Evolutionary conservation across 2,113 vertebrate species (phyloP).

Genomic region (Xenotilapia caudafasciata): DNA sequence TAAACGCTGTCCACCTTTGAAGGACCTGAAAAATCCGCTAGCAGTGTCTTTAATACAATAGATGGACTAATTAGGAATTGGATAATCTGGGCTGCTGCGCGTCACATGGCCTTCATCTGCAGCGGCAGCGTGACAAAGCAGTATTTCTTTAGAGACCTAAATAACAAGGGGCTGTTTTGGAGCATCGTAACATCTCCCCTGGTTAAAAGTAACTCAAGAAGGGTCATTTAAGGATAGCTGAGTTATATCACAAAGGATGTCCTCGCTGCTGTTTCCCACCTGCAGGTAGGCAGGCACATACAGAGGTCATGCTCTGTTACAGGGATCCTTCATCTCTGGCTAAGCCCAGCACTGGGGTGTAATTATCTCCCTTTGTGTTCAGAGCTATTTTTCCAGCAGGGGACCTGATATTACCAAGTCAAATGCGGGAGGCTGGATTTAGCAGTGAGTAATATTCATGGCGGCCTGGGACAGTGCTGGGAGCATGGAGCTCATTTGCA

Average conservation of each 20-base stretch:
- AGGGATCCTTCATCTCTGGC: constrained; percentile 40
- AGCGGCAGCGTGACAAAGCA: neutral
- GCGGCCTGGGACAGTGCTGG: constrained; percentile 10
- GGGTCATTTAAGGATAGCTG: constrained; percentile 24
- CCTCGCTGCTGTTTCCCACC: constrained; percentile 48
- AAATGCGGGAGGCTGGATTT: constrained; percentile 58
- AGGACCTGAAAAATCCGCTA: neutral
- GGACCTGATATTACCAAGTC: constrained; percentile 65
- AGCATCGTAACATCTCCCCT: neutral
- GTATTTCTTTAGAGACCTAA: neutral
- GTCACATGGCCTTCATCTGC: neutral
- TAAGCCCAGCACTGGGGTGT: constrained; percentile 40
- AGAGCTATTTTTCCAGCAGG: constrained; percentile 49
- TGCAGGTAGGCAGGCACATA: constrained; percentile 14
- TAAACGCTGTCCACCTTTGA: neutral
- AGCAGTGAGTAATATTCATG: constrained; percentile 45
- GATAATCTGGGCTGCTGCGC: neutral
- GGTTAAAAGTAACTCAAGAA: neutral
- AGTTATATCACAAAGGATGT: constrained; percentile 22
- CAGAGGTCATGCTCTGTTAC: constrained; percentile 47
- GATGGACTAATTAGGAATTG: neutral
- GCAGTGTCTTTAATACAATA: neutral
- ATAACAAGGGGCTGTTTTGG: neutral
- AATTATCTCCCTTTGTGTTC: constrained; percentile 64
- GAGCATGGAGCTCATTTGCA: constrained; percentile 44